A percentile compares a stretch with the other conserved stretches of the same genome.
phyloP scores from a whole-genome alignment of 2,113 vertebrate species.

The Salvator merianae region DNA sequence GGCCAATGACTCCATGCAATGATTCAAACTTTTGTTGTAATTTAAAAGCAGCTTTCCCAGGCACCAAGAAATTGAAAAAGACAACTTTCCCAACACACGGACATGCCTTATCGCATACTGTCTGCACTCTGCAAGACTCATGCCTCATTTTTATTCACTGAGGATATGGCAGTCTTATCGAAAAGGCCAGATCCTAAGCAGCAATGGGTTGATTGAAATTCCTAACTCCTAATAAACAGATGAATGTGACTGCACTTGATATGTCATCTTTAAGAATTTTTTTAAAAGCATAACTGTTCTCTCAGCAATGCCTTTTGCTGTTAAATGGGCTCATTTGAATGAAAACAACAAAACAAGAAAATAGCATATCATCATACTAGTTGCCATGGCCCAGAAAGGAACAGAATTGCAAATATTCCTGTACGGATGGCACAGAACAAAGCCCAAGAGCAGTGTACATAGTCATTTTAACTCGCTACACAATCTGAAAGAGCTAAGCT shows the following conservation, averaged over 20 bases:
- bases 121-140: not conserved
- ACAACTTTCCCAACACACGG: not conserved
- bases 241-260: fast-evolving
- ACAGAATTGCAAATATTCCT: conserved; percentile 54
- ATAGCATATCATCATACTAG: conserved; percentile 43
- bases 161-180: conserved; percentile 37
- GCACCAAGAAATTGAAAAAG: conserved; percentile 40
- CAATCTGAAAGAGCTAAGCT: conserved; percentile 6
- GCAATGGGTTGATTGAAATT: conserved; percentile 27
- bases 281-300: conserved; percentile 25
- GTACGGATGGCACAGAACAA: conserved; percentile 40
- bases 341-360: conserved; percentile 57
- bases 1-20: conserved; percentile 71
- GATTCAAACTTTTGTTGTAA: conserved; percentile 67
- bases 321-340: conserved; percentile 56
- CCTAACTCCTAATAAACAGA: not conserved
- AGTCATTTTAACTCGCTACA: conserved; percentile 52
- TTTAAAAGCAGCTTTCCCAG: conserved; percentile 72
- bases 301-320: conserved; percentile 27
- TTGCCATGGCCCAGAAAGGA: conserved; percentile 58
- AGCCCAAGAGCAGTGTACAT: conserved; percentile 53
- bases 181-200: not conserved
- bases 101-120: not conserved
- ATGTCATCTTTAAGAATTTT: conserved; percentile 17
- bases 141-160: conserved; percentile 36